Base-by-base conservation (phyloP, 2,113 vertebrate genomes). In the Phocoena sinus region DNA sequence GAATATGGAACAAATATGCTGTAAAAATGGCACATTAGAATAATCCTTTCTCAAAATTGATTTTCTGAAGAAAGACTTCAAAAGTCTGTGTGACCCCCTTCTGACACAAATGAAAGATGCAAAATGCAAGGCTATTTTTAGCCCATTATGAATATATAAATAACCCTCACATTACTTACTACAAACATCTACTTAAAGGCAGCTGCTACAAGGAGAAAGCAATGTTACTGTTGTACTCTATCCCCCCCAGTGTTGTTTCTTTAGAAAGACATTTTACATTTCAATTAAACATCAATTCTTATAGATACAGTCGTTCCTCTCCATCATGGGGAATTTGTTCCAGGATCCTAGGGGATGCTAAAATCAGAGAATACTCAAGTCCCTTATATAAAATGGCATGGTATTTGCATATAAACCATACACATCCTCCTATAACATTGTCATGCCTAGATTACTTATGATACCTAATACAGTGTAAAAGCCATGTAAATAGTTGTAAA, bases 61-160 rank as follows among this genome's bases (percentile, higher is more conserved):
- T 94, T 94, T 96, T 88, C 68, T 92, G 63, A 92, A 82, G 91
- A 77, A 87, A 15, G 58, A 73, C 65, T 96, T 97, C 25, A 53
- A 97, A 95, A 90, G n/a, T 81, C 62, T 97, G 4, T 87, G n/a
- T 95, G 53, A 88, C 20, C 33, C 23, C 11, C 33, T 96, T 96
- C 93, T 95, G 56, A 97, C 95, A 92, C 23, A 97, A 23, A 92
- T 63, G 15, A 94, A 87, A 90, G n/a, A 96, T 26, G 8, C 44
- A 80, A 73, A 86, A 71, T 80, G 21, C 25, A 87, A 47, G 18
- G 23, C 18, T 92, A 58, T 50, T 93, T 95, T 92, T 90, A 95
- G 56, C 28, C 33, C 80, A 56, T 88, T 91, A 91, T 71, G 76
- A 93, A 89, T 92, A 53, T 70, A 84, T 21, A 85, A 90, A 91